phyloP scores from a whole-genome alignment of 2,888 invertebrate genomes.

The Ptychoptera albimana region DNA sequence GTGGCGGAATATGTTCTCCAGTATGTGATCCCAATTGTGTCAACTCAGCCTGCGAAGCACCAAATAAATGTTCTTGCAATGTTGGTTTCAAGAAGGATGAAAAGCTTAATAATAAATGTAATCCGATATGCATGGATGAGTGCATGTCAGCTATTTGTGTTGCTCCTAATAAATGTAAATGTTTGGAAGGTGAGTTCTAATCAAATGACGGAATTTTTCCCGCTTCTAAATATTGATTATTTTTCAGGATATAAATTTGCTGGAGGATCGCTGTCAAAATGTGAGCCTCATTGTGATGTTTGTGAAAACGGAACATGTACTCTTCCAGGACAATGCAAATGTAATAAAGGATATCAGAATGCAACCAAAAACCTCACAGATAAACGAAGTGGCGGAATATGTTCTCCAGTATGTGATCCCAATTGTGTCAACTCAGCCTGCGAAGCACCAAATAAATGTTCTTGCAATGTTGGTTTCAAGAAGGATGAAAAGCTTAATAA shows the following conservation, averaged over 20 bases:
- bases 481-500: slow-evolving; percentile 6
- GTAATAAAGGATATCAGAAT: slow-evolving; percentile 33
- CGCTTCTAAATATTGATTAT: no score
- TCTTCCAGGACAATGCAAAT: slow-evolving; percentile 41
- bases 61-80: no score
- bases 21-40: neutral
- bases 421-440: neutral
- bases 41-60: neutral
- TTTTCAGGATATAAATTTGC: neutral
- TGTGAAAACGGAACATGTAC: slow-evolving; percentile 39
- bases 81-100: no score
- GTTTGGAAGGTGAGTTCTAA: no score
- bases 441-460: slow-evolving; percentile 3
- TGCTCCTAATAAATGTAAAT: no score
- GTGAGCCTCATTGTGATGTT: slow-evolving; percentile 27
- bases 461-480: slow-evolving; percentile 9
- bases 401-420: slow-evolving; percentile 12
- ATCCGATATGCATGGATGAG: no score
- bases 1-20: neutral
- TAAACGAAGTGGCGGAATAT: slow-evolving; percentile 24
- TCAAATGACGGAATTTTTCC: no score
- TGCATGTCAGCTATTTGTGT: no score
- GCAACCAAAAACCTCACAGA: slow-evolving; percentile 16
- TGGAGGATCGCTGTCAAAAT: slow-evolving; percentile 10
- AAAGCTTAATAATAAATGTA: no score